Conservation (phyloP, 2,797 vertebrate genomes). For the Salarias fasciatus region DNA sequence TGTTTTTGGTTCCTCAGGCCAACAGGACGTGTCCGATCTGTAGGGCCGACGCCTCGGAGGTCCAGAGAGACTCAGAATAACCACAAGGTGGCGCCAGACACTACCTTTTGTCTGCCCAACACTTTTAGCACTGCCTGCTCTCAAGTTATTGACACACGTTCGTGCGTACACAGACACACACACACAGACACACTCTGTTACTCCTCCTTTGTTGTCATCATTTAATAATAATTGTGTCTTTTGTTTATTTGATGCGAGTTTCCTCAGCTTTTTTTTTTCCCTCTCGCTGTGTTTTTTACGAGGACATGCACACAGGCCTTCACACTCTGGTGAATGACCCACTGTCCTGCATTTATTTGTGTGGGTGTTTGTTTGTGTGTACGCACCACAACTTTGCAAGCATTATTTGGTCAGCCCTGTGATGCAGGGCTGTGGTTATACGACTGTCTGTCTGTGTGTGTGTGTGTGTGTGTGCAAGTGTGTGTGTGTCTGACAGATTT, state of each 20-base stretch:
- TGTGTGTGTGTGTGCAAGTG: constrained; percentile 17
- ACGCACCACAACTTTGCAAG: constrained; percentile 58
- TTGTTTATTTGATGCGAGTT: constrained; percentile 18
- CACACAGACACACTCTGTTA: constrained; percentile 28
- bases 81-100: constrained; percentile 64
- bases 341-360: constrained; percentile 35
- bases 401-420: constrained; percentile 48
- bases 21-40: constrained; percentile 99
- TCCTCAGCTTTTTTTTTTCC: constrained; percentile 18
- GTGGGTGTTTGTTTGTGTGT: constrained; percentile 16
- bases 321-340: constrained; percentile 35
- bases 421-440: background rate
- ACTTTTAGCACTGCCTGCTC: constrained; percentile 72
- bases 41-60: constrained; percentile 96
- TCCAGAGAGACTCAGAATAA: constrained; percentile 99
- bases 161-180: constrained; percentile 23
- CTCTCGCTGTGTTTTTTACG: constrained; percentile 17
- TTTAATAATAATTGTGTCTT: constrained; percentile 7
- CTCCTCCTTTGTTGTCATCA: constrained; percentile 41
- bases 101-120: constrained; percentile 48
- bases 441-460: background rate
- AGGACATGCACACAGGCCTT: constrained; percentile 30
- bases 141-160: constrained; percentile 40
- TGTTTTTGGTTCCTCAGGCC: constrained; percentile 80
- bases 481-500: constrained; percentile 23